Conservation (phyloP, 2,888 invertebrate genomes). For the Copidosoma aretas region DNA sequence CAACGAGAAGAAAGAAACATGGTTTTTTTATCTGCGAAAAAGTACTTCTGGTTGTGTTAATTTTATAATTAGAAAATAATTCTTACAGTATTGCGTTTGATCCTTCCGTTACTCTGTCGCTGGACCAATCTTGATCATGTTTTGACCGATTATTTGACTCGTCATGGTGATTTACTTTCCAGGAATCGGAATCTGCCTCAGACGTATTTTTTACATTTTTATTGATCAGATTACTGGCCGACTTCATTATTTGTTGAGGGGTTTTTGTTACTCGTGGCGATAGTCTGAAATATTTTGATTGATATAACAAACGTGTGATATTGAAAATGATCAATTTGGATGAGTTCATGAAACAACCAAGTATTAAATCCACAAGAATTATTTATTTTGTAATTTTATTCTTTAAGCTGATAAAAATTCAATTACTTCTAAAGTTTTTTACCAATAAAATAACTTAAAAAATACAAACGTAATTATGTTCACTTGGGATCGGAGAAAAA, state of each 20-base stretch:
- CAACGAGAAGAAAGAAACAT: slow-evolving; percentile 32
- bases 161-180: slow-evolving; percentile 53
- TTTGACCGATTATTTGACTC: slow-evolving; percentile 52
- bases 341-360: too few relatives aligned
- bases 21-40: background rate
- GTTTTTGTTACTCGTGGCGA: slow-evolving; percentile 61
- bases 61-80: slow-evolving; percentile 5
- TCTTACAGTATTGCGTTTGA: slow-evolving; percentile 55
- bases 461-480: too few relatives aligned
- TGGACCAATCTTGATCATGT: slow-evolving; percentile 56
- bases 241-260: slow-evolving; percentile 55
- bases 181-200: slow-evolving; percentile 55
- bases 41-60: background rate
- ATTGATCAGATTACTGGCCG: slow-evolving; percentile 49
- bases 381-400: too few relatives aligned
- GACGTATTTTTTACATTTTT: slow-evolving; percentile 51
- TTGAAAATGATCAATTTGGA: too few relatives aligned
- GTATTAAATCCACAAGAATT: too few relatives aligned
- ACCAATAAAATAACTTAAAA: too few relatives aligned
- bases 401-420: too few relatives aligned
- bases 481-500: too few relatives aligned
- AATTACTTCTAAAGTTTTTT: too few relatives aligned
- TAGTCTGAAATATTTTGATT: slow-evolving; percentile 48
- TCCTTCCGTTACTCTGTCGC: slow-evolving; percentile 54
- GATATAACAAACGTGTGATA: too few relatives aligned